Percentiles rank a stretch among this genome's conserved stretches.
Evolutionary conservation across 2,888 invertebrate genomes (phyloP).

Genomic region (Clusia tigrina): DNA sequence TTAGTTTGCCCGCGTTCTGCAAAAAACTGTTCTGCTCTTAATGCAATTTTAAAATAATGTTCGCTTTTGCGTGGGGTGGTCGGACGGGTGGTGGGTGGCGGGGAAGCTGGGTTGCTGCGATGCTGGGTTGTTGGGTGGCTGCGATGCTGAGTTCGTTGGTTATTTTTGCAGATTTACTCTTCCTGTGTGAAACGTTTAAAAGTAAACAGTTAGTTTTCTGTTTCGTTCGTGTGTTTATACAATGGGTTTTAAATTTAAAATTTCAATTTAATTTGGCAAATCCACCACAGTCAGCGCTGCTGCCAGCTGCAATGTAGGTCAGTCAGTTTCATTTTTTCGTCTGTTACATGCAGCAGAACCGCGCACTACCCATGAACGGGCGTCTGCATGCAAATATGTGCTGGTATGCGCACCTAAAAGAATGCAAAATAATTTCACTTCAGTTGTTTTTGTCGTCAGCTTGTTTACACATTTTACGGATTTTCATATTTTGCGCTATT

Average conservation of each 20-base stretch:
- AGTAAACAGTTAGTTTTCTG: not conserved
- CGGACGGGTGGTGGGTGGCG: too few relatives aligned
- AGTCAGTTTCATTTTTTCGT: not conserved
- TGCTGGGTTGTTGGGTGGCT: too few relatives aligned
- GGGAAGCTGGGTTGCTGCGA: too few relatives aligned
- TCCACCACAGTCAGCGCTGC: too few relatives aligned
- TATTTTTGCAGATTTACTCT: conserved; percentile 14
- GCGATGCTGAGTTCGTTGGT: too few relatives aligned
- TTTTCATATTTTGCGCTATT: conserved; percentile 6
- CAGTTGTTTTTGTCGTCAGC: conserved; percentile 2
- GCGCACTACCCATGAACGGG: too few relatives aligned
- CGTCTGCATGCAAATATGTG: not conserved
- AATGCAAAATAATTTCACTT: conserved; percentile 37
- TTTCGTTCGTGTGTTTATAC: conserved; percentile 7
- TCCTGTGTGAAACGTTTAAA: not conserved
- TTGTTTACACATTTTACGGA: conserved; percentile 6
- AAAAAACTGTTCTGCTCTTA: not conserved
- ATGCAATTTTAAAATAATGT: not conserved
- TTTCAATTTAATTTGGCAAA: conserved; percentile 15
- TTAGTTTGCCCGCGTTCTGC: not conserved
- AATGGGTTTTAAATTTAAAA: conserved; percentile 12
- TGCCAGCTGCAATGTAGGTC: conserved; percentile 16
- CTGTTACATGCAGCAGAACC: not conserved
- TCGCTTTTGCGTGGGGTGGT: too few relatives aligned
- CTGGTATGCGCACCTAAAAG: conserved; percentile 37